Base-by-base conservation (phyloP, 2,113 vertebrate genomes). In the Tonatia bakeri region DNA sequence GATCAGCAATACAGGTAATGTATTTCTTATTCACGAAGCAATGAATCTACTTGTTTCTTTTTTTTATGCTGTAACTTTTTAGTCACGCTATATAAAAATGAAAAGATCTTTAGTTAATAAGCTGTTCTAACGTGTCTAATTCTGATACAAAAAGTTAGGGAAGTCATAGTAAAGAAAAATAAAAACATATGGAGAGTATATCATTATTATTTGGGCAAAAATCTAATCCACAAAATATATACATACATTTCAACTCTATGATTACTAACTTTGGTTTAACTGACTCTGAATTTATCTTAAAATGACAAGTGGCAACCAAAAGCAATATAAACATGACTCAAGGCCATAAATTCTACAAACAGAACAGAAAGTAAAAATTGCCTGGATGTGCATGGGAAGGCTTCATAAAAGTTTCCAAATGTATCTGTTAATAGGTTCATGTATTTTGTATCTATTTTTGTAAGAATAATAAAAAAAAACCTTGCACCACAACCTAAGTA, bases 261-360 rank as follows among this genome's bases (percentile, higher is more conserved):
- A 90, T 73, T 69, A 92, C 38, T 91, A 90, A 90, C 9, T 94
- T 56, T 77, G 10, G 22, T 47, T 95, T 87, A 94, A 94, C 70
- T 81, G 64, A 80, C 24, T 91, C 64, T 83, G 47, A 95, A 76
- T 33, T 94, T 94, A 90, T 47, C n/a, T 65, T 96, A 92, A 95
- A 95, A 92, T n/a, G 54, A 61, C 45, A 83, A 94, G 15, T 76
- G 31, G 31, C 31, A 86, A 86, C 38, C 22, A 94, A 93, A 50
- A 94, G 7, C 77, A 86, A 72, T 56, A 79, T 24, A 79, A 86
- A 85, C 61, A 36, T 45, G 26, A 61, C n/a, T 86, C 67, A 87
- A 91, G 73, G 38, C 92, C 61, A 59, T 61, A 92, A 76, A 79
- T 82, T 89, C 31, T 85, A 22, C 17, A 77, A 79, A 88, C 5